Evolutionary conservation across 2,888 invertebrate species (phyloP).

Genomic region (Oxystoma pomonae): DNA sequence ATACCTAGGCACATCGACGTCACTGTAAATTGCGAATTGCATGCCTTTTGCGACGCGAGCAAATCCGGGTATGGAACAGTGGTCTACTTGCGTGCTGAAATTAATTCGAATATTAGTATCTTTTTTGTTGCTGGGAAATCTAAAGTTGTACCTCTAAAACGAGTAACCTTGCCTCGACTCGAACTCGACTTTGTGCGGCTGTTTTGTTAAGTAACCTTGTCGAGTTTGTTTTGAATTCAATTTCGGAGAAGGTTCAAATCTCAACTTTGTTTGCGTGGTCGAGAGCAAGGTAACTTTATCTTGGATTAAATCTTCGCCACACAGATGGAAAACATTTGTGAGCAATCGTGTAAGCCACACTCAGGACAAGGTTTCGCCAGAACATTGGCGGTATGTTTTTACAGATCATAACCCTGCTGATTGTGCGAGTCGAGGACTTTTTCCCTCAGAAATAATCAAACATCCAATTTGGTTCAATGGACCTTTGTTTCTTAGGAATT

Average conservation of each 20-base stretch:
- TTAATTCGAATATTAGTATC: background rate
- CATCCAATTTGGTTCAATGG: background rate
- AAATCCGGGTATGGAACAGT: background rate
- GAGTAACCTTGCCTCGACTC: background rate
- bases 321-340: background rate
- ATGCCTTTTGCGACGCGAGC: background rate
- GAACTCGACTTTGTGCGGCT: background rate
- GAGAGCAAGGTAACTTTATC: background rate
- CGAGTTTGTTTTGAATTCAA: background rate
- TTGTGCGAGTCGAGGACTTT: background rate
- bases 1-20: background rate
- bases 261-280: background rate
- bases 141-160: background rate
- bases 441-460: background rate
- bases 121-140: too few species aligned
- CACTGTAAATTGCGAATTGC: background rate
- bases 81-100: background rate
- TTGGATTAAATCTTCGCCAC: background rate
- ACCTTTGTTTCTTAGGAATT: background rate
- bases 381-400: background rate
- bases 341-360: background rate
- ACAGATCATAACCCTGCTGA: background rate
- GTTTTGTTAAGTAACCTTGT: background rate
- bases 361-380: background rate
- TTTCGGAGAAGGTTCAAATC: background rate